These are phyloP conservation scores for Labeo catla DNA, from an alignment of 2,113 vertebrate species.

Conservation along the genomic window DNA sequence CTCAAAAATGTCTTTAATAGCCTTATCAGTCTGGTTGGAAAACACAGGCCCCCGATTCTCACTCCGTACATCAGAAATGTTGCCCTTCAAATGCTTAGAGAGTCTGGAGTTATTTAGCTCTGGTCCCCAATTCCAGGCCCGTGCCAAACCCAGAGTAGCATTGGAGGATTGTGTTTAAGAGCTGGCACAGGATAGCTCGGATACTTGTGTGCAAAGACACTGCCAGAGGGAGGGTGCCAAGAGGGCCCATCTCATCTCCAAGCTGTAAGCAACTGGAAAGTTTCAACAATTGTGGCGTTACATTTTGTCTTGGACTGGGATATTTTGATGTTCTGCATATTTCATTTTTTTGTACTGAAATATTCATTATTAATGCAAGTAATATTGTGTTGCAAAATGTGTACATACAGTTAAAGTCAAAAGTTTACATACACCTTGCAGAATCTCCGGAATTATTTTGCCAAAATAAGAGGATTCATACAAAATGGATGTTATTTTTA, in stretches of 20 bases:
- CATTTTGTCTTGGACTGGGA: slow-evolving; percentile 26
- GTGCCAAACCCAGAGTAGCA: slow-evolving; percentile 66
- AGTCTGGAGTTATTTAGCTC: slow-evolving; percentile 69
- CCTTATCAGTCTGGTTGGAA: slow-evolving; percentile 63
- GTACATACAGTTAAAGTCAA: background rate
- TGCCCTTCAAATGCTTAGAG: slow-evolving; percentile 71
- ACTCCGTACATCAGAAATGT: slow-evolving; percentile 62
- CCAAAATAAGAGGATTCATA: no score
- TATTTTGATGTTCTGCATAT: slow-evolving; percentile 22
- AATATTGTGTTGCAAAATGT: background rate
- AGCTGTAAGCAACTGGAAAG: slow-evolving; percentile 55
- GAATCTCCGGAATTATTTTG: no score
- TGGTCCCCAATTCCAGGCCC: slow-evolving; percentile 61
- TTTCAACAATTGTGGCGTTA: slow-evolving; percentile 47
- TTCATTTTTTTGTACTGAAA: slow-evolving; percentile 3
- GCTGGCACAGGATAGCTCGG: slow-evolving; percentile 64
- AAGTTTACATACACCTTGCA: no score
- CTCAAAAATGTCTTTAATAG: slow-evolving; percentile 59
- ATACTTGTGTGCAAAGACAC: slow-evolving; percentile 63
- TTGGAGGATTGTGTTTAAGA: slow-evolving; percentile 63
- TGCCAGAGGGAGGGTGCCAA: slow-evolving; percentile 61
- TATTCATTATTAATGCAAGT: background rate
- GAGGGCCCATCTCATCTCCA: slow-evolving; percentile 51
- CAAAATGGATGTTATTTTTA: no score
- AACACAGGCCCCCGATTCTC: slow-evolving; percentile 59